A percentile compares a stretch with the other conserved stretches of the same genome.
These are phyloP conservation scores for Scarus forsteni DNA, from an alignment of 2,797 vertebrate species.

Conservation along the genomic window DNA sequence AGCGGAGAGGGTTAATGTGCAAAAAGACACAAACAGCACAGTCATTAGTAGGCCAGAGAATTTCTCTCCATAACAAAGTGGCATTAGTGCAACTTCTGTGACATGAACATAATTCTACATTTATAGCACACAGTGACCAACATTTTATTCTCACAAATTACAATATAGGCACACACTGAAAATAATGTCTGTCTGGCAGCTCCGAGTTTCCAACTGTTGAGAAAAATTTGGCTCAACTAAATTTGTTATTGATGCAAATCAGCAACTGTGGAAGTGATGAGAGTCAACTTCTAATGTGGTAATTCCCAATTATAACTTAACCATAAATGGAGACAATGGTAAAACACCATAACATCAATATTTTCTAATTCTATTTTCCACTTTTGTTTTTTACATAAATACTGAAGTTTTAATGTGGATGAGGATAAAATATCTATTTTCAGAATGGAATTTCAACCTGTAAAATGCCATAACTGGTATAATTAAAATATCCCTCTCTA, in stretches of 20 bases:
- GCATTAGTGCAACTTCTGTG: slow-evolving; percentile 81
- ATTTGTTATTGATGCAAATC: neutral
- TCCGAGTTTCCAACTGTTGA: slow-evolving; percentile 21
- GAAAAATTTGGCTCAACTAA: no score
- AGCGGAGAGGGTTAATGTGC: slow-evolving; percentile 94
- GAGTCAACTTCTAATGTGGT: no score
- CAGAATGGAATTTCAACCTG: no score
- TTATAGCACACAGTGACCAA: slow-evolving; percentile 48
- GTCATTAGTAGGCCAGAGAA: slow-evolving; percentile 91
- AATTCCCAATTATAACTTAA: no score
- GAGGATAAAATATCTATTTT: no score
- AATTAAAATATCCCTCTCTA: no score
- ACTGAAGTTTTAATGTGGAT: no score
- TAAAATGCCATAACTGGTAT: no score
- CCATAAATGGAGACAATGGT: no score
- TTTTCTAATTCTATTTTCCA: no score
- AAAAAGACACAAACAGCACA: slow-evolving; percentile 94
- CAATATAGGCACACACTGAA: slow-evolving; percentile 54
- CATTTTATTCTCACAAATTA: slow-evolving; percentile 26
- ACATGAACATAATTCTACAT: slow-evolving; percentile 69
- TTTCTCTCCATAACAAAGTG: slow-evolving; percentile 78
- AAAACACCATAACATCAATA: no score
- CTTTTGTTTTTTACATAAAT: no score
- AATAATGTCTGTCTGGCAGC: slow-evolving; percentile 74
- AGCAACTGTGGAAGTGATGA: slow-evolving; percentile 30